These are phyloP conservation scores for Eilema caniola DNA, from an alignment of 2,888 invertebrate genomes.

Conservation along the genomic window DNA sequence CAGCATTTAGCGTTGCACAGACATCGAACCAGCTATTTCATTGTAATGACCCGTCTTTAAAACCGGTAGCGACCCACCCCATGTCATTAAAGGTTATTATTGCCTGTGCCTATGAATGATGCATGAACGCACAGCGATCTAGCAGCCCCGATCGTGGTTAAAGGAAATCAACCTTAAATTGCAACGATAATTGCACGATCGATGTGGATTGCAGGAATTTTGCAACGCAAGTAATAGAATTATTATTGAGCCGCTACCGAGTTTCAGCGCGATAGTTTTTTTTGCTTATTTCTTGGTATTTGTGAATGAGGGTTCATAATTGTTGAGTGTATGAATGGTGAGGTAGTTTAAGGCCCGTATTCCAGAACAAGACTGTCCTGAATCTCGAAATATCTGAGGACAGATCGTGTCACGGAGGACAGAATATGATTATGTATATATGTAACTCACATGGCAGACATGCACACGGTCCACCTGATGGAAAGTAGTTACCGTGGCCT, in stretches of 20 bases:
- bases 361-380: too few species aligned
- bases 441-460: too few species aligned
- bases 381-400: too few species aligned
- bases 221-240: slow-evolving; percentile 31
- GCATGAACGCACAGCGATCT: slow-evolving; percentile 76
- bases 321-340: neutral
- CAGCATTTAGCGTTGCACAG: slow-evolving; percentile 18
- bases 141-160: slow-evolving; percentile 66
- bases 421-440: too few species aligned
- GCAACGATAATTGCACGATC: slow-evolving; percentile 65
- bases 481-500: too few species aligned
- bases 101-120: slow-evolving; percentile 72
- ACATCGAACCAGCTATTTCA: slow-evolving; percentile 17
- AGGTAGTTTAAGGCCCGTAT: neutral
- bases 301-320: neutral
- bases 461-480: too few species aligned
- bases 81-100: slow-evolving; percentile 74
- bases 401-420: too few species aligned
- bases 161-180: slow-evolving; percentile 70
- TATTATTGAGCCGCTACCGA: slow-evolving; percentile 30
- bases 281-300: slow-evolving; percentile 5
- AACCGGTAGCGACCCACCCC: slow-evolving; percentile 45
- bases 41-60: slow-evolving; percentile 45
- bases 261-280: neutral
- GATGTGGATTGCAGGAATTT: slow-evolving; percentile 45